These are phyloP conservation scores for Agrilus cyanescens DNA, from an alignment of 2,888 invertebrate species.

Conservation along the genomic window DNA sequence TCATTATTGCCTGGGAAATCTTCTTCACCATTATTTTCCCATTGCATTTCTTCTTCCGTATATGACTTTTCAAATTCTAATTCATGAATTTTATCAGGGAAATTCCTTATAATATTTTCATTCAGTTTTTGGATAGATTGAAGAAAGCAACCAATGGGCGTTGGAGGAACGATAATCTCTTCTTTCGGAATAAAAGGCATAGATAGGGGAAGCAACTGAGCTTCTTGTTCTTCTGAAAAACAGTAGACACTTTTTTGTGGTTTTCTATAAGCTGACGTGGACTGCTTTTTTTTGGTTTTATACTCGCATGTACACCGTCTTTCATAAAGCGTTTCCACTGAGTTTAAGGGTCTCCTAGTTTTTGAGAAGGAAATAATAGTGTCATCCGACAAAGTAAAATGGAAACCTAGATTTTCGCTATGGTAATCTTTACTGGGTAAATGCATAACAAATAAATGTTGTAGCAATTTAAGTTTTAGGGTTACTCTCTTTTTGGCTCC, in stretches of 20 bases:
- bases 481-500: slow-evolving; percentile 4
- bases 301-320: slow-evolving; percentile 6
- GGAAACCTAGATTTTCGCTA: slow-evolving; percentile 5
- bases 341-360: slow-evolving; percentile 1
- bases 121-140: too few species aligned
- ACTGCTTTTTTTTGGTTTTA: background rate
- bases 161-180: background rate
- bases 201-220: slow-evolving; percentile 7
- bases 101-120: too few species aligned
- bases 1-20: too few species aligned
- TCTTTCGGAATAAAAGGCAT: slow-evolving; percentile 7
- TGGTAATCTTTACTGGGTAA: too few species aligned
- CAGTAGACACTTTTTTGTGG: slow-evolving; percentile 8
- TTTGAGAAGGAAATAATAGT: slow-evolving; percentile 11
- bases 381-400: slow-evolving; percentile 8
- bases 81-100: too few species aligned
- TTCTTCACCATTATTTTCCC: too few species aligned
- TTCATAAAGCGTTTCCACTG: slow-evolving; percentile 5
- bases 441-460: slow-evolving; percentile 6
- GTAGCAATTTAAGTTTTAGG: background rate
- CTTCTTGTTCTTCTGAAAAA: slow-evolving; percentile 5
- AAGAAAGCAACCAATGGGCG: too few species aligned
- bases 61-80: too few species aligned
- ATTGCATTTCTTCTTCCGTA: too few species aligned
- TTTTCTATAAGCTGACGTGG: background rate